A percentile compares a stretch with the other conserved stretches of the same genome.
These are phyloP conservation scores for Perodicticus potto DNA, from an alignment of 2,797 vertebrate genomes.

Conservation along the genomic window DNA sequence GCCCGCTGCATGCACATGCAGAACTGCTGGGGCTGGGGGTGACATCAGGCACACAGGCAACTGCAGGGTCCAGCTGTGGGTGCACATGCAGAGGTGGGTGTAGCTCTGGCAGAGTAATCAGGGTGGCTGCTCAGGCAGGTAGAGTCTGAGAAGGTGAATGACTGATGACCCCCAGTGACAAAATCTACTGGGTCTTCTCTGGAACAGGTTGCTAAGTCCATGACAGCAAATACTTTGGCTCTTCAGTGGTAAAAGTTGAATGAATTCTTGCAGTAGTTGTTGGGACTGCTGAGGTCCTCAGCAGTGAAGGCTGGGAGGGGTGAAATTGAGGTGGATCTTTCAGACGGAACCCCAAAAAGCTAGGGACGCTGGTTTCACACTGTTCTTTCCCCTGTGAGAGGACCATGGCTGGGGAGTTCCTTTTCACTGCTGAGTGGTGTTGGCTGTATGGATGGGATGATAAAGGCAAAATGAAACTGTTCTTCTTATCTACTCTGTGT, in stretches of 20 bases:
- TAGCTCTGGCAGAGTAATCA: background rate
- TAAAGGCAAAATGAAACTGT: background rate
- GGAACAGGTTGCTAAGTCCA: background rate
- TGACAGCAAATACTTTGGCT: background rate
- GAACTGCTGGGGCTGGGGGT: background rate
- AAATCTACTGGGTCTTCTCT: background rate
- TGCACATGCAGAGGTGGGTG: background rate
- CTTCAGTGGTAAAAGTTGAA: background rate
- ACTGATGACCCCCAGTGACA: background rate
- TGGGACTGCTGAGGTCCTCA: background rate
- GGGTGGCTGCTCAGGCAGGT: background rate
- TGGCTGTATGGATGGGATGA: background rate
- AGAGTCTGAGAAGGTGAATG: background rate
- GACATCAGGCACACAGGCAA: background rate
- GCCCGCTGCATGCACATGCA: background rate
- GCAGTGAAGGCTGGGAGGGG: background rate
- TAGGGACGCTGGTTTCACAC: background rate
- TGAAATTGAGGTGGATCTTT: background rate
- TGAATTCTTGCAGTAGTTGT: background rate
- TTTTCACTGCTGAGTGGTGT: background rate
- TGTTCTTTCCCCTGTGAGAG: background rate
- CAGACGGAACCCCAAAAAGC: background rate
- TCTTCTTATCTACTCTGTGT: background rate
- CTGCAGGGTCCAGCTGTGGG: background rate
- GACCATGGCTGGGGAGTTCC: background rate